Conservation (phyloP, 2,113 vertebrate genomes). For the Antigone vipio region DNA sequence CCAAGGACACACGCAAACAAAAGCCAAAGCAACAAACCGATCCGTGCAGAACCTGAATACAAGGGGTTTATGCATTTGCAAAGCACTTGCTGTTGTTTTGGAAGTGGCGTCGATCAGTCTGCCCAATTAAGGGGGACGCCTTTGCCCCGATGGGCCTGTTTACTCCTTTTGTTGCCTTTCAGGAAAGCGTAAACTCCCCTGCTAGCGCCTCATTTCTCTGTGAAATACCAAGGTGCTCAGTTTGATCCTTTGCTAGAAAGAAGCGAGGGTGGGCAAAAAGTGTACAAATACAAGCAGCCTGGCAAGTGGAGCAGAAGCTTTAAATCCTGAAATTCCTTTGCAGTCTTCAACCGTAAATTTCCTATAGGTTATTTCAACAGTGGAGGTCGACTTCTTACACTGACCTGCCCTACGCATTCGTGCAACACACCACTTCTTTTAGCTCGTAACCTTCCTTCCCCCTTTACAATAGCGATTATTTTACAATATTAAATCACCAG, state of each 20-base stretch:
- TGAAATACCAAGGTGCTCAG: constrained; percentile 1
- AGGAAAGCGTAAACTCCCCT: constrained; percentile 21
- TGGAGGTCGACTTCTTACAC: constrained; percentile 53
- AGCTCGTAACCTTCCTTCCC: background rate
- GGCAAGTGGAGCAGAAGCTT: constrained; percentile 68
- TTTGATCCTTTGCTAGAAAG: background rate
- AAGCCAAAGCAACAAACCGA: constrained; percentile 20
- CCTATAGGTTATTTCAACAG: constrained; percentile 69
- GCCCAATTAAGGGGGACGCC: constrained; percentile 64
- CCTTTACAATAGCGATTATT: background rate
- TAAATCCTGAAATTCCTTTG: constrained; percentile 74
- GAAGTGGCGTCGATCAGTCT: constrained; percentile 66
- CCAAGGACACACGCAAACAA: constrained; percentile 39
- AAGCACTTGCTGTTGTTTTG: constrained; percentile 67
- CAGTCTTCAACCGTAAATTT: constrained; percentile 77
- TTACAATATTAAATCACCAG: constrained; percentile 15
- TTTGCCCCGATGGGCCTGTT: constrained; percentile 46
- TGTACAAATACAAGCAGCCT: constrained; percentile 18
- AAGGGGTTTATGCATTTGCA: constrained; percentile 30
- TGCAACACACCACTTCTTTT: background rate
- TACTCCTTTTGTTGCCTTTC: constrained; percentile 59
- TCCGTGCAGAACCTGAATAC: background rate
- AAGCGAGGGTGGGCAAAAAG: background rate
- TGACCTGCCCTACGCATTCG: constrained; percentile 12
- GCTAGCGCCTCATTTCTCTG: constrained; percentile 21